Base-by-base conservation (phyloP, 2,797 vertebrate species). In the Orientallactaga sibirica region DNA sequence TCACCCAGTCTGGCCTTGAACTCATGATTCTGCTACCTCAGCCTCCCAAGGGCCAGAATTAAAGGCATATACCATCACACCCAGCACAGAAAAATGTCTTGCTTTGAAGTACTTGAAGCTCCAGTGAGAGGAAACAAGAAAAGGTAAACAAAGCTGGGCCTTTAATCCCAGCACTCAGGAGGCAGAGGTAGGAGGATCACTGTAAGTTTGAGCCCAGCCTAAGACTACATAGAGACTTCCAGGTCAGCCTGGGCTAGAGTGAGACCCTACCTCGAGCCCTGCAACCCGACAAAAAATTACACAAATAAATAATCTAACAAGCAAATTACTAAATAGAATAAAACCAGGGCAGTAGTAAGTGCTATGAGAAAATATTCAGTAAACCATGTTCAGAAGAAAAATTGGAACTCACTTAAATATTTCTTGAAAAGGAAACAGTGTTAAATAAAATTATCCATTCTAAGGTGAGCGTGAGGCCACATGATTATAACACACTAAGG, bases 401-500 rank as follows among this genome's bases (percentile, higher is more conserved):
- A 77, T 70, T 68, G 27, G 27, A 85, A 64, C 19, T 37, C 52
- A 79, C 14, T 66, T 82, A 62, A 62, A 76, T 91, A 24, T 62
- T 33, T 58, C 25, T 89, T 61, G 58, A 78, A 33, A n/a, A 8
- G 62, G 61, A 91, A 94, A 79, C 12, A 19, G 11, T 77, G 92
- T 86, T 64, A 79, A 91, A 92, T 79, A 94, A 79, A 76, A 81
- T 29, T 75, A 43, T 58, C 64, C 25, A 29, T 68, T 78, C 75
- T 29, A 79, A 48, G 74, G 43, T 27, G 29, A 16, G 86, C 22
- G 37, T 55, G 24, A 43, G 18, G n/a, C 22, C 62, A 68, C 1
- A 68, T 5, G 7, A 43, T 43, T 78, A 1, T 41, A 33, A 55
- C 55, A 58, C 55, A 58, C 48, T 25, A 67, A 29, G 22, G 29